phyloP scores from a whole-genome alignment of 2,888 invertebrate species.

The Nephrocerus scutellatus region DNA sequence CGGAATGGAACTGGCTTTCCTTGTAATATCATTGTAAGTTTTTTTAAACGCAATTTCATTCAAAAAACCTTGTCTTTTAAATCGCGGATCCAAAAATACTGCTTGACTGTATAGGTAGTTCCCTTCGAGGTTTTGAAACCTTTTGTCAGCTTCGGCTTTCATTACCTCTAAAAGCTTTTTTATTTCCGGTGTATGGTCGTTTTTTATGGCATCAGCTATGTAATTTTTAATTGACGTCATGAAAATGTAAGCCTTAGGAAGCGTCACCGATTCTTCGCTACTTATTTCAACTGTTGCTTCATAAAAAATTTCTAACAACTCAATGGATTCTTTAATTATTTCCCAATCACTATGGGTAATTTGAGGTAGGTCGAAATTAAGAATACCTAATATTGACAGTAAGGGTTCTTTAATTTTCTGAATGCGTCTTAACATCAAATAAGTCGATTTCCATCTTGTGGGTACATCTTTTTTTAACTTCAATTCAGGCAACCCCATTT shows the following conservation, averaged over 20 bases:
- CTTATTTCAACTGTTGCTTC: slow-evolving; percentile 1
- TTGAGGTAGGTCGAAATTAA: background rate
- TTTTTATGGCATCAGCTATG: too few species aligned
- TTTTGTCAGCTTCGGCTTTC: background rate
- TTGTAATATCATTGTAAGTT: too few species aligned
- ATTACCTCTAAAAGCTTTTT: slow-evolving; percentile 3
- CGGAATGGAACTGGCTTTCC: too few species aligned
- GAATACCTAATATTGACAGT: background rate
- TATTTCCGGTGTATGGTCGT: background rate
- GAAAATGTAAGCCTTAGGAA: too few species aligned
- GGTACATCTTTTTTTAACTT: slow-evolving; percentile 2
- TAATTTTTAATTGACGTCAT: too few species aligned
- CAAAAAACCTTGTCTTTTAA: slow-evolving; percentile 6
- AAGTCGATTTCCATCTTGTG: slow-evolving; percentile 10
- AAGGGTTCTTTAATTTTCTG: slow-evolving; percentile 2
- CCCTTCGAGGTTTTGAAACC: slow-evolving; percentile 2
- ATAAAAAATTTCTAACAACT: slow-evolving; percentile 1
- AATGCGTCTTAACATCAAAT: slow-evolving; percentile 9
- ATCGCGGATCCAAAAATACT: slow-evolving; percentile 4
- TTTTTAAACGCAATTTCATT: slow-evolving; percentile 5
- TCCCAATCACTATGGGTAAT: background rate
- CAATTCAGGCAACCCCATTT: slow-evolving; percentile 5
- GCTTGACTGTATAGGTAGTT: slow-evolving; percentile 4
- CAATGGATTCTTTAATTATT: slow-evolving; percentile 1
- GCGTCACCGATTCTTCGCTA: slow-evolving; percentile 1